phyloP scores from a whole-genome alignment of 2,113 vertebrate species.

The Strix uralensis region DNA sequence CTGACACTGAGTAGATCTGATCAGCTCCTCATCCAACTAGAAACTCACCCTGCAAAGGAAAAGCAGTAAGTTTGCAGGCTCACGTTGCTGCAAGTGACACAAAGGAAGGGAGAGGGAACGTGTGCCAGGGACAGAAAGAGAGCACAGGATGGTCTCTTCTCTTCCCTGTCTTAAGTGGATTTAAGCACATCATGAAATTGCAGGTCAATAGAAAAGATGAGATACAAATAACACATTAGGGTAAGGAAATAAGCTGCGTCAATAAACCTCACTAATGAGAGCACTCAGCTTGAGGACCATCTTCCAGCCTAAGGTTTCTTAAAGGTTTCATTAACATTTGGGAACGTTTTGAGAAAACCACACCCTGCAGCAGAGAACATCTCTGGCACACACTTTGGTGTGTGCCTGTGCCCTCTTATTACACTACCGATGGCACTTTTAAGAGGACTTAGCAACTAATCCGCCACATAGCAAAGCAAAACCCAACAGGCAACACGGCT shows the following conservation, averaged over 20 bases:
- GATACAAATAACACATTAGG: neutral
- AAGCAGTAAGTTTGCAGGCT: neutral
- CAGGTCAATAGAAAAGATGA: neutral
- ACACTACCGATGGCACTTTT: neutral
- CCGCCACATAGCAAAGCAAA: neutral
- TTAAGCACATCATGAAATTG: neutral
- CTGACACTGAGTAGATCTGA: no score
- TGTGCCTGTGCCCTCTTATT: neutral
- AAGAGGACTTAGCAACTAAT: neutral
- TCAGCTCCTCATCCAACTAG: neutral
- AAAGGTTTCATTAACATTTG: neutral
- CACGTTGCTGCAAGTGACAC: neutral
- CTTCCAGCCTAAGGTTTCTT: neutral
- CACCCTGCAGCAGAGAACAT: neutral
- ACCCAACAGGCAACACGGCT: rapidly evolving
- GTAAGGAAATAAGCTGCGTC: neutral
- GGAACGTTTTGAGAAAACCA: neutral
- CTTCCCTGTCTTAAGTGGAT: neutral
- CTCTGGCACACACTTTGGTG: neutral
- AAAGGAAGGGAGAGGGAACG: neutral
- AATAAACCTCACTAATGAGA: neutral
- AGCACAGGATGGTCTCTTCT: neutral
- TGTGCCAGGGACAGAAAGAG: neutral
- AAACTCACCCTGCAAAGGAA: neutral
- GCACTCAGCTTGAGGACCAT: neutral